Conservation (phyloP, 1,140 invertebrate genomes). For the Drosophila sp. region DNA sequence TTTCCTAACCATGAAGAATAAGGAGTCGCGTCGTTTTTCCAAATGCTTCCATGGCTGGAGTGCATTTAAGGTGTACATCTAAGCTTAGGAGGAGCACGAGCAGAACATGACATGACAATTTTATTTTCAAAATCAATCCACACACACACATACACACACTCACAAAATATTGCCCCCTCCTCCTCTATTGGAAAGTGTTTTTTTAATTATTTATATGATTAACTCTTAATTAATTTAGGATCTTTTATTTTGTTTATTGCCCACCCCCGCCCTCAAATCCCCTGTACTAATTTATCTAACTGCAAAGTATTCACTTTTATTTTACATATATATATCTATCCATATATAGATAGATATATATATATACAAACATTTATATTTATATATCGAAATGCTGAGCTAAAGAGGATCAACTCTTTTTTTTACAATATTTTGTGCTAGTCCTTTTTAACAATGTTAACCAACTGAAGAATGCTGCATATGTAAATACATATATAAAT, state of each 20-base stretch:
- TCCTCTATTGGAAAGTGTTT: not conserved
- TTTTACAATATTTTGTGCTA: slow-evolving; percentile 50
- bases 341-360: slow-evolving; percentile 31
- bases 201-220: slow-evolving; percentile 7
- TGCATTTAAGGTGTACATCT: slow-evolving; percentile 72
- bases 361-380: slow-evolving; percentile 50
- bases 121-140: not conserved
- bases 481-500: slow-evolving; percentile 44
- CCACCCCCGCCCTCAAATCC: slow-evolving; percentile 31
- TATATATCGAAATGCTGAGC: slow-evolving; percentile 68
- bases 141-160: slow-evolving; percentile 23
- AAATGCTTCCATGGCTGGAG: slow-evolving; percentile 99
- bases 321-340: slow-evolving; percentile 42
- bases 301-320: slow-evolving; percentile 52
- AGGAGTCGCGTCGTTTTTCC: slow-evolving; percentile 96
- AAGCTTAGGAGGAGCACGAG: not conserved
- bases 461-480: slow-evolving; percentile 49
- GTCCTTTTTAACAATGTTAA: slow-evolving; percentile 68
- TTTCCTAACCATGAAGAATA: slow-evolving; percentile 98
- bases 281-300: slow-evolving; percentile 46
- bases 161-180: slow-evolving; percentile 45
- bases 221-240: slow-evolving; percentile 9
- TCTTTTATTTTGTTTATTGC: slow-evolving; percentile 22
- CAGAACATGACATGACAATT: slow-evolving; percentile 18
- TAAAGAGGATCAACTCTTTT: slow-evolving; percentile 62